Conservation (phyloP, 2,888 invertebrate genomes). For the Cerastis leucographa region DNA sequence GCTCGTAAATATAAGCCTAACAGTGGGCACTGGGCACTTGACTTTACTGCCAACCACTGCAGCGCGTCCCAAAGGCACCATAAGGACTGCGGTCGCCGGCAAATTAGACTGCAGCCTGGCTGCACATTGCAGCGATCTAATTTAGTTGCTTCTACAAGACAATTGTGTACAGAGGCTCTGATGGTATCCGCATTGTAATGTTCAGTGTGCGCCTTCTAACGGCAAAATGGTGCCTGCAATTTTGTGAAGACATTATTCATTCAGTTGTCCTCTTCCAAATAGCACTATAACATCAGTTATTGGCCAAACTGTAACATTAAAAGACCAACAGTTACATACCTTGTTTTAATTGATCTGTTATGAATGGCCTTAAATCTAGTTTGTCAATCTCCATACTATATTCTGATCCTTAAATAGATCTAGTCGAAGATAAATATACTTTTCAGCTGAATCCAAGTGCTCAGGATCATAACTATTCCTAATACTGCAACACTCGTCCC, state of each 20-base stretch:
- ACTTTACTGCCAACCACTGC: conserved; percentile 36
- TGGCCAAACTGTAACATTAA: not conserved
- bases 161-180: not conserved
- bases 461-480: not conserved
- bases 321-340: not conserved
- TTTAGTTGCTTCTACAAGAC: conserved; percentile 26
- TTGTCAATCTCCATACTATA: not conserved
- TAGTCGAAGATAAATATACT: not conserved
- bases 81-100: conserved; percentile 47
- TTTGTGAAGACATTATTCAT: not conserved
- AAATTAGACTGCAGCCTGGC: conserved; percentile 50
- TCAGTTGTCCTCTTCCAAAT: not conserved
- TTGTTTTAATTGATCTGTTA: not conserved
- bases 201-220: not conserved
- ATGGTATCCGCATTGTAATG: conserved; percentile 17
- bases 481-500: not conserved
- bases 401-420: not conserved
- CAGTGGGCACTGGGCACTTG: conserved; percentile 7
- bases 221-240: not conserved
- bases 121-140: conserved; percentile 18
- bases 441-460: not conserved
- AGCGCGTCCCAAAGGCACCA: conserved; percentile 43
- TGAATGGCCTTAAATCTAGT: not conserved
- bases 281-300: too few relatives aligned
- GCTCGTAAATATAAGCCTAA: conserved; percentile 39